Percentiles rank a stretch among this genome's conserved stretches.
These are phyloP conservation scores for Pemphredon lugubris DNA, from an alignment of 2,888 invertebrate genomes.

Conservation along the genomic window DNA sequence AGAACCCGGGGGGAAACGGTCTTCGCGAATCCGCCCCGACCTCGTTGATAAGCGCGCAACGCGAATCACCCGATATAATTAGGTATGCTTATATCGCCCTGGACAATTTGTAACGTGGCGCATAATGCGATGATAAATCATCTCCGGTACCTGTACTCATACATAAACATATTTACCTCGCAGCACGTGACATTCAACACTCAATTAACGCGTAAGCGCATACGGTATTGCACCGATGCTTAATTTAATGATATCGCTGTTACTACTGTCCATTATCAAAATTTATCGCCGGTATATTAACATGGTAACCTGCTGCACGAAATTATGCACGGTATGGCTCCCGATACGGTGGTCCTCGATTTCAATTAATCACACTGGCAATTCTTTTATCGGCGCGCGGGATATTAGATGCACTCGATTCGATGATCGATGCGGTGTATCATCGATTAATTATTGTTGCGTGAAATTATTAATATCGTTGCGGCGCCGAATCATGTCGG, in stretches of 20 bases:
- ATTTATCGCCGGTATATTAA: constrained; percentile 59
- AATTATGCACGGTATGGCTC: neutral
- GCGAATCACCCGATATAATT: constrained; percentile 62
- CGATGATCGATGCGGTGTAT: neutral
- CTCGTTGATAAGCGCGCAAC: constrained; percentile 51
- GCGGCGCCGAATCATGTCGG: too few species aligned
- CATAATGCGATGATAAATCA: constrained; percentile 68
- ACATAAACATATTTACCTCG: constrained; percentile 64
- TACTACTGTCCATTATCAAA: constrained; percentile 64
- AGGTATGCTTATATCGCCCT: constrained; percentile 58
- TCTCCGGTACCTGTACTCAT: constrained; percentile 55
- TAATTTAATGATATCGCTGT: constrained; percentile 60
- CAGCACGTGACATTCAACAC: constrained; percentile 63
- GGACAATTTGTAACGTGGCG: constrained; percentile 65
- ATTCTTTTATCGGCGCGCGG: neutral
- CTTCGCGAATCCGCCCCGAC: constrained; percentile 22
- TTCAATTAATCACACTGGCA: constrained; percentile 31
- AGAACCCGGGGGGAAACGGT: constrained; percentile 40
- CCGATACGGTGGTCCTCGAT: constrained; percentile 4
- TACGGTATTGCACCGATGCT: constrained; percentile 42
- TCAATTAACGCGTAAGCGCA: constrained; percentile 59
- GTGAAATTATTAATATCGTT: too few species aligned
- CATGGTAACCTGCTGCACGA: constrained; percentile 41
- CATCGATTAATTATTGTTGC: too few species aligned
- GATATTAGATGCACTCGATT: neutral